Conservation (phyloP, 2,113 vertebrate species). For the Seriola rivoliana region DNA sequence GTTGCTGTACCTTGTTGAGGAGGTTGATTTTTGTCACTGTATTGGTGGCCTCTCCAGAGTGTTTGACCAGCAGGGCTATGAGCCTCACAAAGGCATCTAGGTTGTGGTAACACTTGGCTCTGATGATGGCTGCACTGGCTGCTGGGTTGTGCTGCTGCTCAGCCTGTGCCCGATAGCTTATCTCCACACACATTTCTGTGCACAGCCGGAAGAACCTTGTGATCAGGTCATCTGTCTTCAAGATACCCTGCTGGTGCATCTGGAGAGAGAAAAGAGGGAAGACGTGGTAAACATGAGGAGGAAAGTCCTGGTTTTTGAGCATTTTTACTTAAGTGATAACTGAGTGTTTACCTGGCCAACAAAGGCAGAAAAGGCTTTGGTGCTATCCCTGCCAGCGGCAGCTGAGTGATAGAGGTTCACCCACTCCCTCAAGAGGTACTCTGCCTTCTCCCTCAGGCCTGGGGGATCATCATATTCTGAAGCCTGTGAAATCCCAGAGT, state of each 20-base stretch:
- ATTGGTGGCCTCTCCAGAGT: conserved; percentile 98
- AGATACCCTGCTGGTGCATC: conserved; percentile 99
- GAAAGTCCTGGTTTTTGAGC: background rate
- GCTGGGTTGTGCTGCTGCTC: conserved; percentile 99
- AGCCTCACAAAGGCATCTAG: conserved; percentile 97
- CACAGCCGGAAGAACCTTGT: conserved; percentile 98
- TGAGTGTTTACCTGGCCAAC: conserved; percentile 92
- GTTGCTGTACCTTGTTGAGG: conserved; percentile 91
- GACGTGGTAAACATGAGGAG: background rate
- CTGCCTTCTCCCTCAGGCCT: conserved; percentile 97
- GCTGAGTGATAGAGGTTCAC: conserved; percentile 99
- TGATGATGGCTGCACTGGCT: conserved; percentile 96
- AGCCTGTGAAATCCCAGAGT: conserved; percentile 98
- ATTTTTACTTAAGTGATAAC: background rate
- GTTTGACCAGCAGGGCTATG: conserved; percentile 97
- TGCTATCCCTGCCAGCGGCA: conserved; percentile 97
- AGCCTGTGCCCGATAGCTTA: conserved; percentile 97
- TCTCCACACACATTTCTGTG: conserved; percentile 99
- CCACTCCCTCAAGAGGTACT: conserved; percentile 98
- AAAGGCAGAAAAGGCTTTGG: conserved; percentile 99
- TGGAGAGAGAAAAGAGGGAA: conserved; percentile 51
- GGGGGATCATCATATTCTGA: conserved; percentile 98
- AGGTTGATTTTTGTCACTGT: conserved; percentile 99
- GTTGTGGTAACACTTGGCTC: conserved; percentile 99
- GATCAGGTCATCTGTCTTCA: conserved; percentile 98